Percentiles rank a stretch among this genome's conserved stretches.
Conservation (phyloP, 2,113 vertebrate species). For the Athene noctua region DNA sequence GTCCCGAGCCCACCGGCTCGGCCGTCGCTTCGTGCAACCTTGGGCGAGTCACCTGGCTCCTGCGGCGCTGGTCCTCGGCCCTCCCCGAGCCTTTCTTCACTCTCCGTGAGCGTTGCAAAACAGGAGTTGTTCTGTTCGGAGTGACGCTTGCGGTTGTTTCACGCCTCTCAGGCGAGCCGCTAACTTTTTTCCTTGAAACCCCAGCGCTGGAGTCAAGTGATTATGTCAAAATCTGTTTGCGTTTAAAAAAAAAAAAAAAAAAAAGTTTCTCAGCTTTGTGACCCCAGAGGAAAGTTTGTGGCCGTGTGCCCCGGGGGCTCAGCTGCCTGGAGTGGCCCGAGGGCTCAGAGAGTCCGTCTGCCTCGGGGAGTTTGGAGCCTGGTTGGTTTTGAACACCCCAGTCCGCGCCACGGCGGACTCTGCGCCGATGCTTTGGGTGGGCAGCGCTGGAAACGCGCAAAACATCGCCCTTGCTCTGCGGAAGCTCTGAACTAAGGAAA, state of each 20-base stretch:
- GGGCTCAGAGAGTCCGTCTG: not conserved
- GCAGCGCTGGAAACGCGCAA: not conserved
- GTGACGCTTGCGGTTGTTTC: not conserved
- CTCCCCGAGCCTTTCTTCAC: not conserved
- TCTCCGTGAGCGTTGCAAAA: not conserved
- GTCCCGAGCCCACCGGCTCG: rapidly evolving
- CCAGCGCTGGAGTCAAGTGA: not conserved
- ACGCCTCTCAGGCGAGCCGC: not conserved
- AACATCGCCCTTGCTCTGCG: not conserved
- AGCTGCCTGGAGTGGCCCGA: not conserved
- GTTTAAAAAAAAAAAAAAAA: not conserved
- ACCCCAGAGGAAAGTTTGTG: not conserved
- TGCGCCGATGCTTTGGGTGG: rapidly evolving
- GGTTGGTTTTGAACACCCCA: not conserved
- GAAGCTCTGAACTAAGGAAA: not conserved
- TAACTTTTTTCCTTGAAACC: not conserved
- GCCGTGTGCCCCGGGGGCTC: rapidly evolving
- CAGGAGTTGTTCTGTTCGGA: not conserved
- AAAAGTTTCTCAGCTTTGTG: not conserved
- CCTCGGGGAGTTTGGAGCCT: rapidly evolving
- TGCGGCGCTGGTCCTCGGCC: not conserved
- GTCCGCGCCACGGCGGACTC: rapidly evolving
- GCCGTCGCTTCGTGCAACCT: not conserved
- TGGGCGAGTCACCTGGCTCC: not conserved
- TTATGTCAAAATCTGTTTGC: not conserved